Percentiles rank a stretch among this genome's conserved stretches.
Conservation (phyloP, 2,797 vertebrate species). For the Falco rusticolus region DNA sequence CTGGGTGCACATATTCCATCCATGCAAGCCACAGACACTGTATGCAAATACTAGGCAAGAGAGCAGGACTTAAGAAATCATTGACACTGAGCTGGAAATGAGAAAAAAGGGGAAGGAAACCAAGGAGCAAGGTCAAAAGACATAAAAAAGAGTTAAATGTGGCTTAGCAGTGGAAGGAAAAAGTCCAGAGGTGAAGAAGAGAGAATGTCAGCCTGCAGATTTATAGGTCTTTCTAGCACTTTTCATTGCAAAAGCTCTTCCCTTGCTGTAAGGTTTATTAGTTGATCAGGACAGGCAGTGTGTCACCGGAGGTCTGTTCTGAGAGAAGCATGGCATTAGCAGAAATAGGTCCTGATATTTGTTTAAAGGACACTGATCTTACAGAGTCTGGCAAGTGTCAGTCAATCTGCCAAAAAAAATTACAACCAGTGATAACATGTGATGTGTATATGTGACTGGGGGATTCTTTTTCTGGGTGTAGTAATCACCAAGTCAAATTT, state of each 20-base stretch:
- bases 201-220: not conserved
- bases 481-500: not conserved
- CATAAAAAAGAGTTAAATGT: not conserved
- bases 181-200: not conserved
- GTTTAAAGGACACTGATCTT: not conserved
- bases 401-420: not conserved
- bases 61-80: not conserved
- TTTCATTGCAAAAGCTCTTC: not conserved
- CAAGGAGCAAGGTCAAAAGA: not conserved
- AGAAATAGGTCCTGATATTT: not conserved
- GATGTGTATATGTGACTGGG: not conserved
- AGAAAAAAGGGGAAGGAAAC: not conserved
- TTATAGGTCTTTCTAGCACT: not conserved
- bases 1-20: not conserved
- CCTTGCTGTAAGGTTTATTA: not conserved
- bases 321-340: not conserved
- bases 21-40: not conserved
- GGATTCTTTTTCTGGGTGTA: not conserved
- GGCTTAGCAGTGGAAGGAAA: not conserved
- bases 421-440: not conserved
- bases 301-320: not conserved
- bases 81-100: not conserved
- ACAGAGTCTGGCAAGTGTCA: not conserved
- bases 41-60: not conserved
- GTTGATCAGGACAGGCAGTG: not conserved